Base-by-base conservation (phyloP, 1,140 invertebrate genomes). In the Parasteatoda tepidariorum region DNA sequence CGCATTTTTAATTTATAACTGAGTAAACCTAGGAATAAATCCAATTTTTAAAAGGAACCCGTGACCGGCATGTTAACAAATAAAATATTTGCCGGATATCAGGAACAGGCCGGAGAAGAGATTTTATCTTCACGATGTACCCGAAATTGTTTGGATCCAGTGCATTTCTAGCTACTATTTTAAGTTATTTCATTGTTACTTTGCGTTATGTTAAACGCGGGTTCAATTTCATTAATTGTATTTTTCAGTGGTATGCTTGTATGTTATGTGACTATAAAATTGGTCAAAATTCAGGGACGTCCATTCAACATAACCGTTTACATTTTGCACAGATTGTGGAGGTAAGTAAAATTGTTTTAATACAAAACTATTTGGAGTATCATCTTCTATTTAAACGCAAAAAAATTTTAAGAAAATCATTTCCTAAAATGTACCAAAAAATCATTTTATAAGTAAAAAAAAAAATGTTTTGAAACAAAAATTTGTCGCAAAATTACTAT, bases 161-260 rank as follows among this genome's bases (percentile, higher is more conserved):
- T n/a, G 1, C 13, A 61, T 61, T 1, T 61, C 13, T 13, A 9
- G 9, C 7, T 13, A 61, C 7, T 18, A 13, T 18, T 1, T 15
- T 24, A 71, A 15, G 5, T 54, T 28, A 48, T 28, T 4, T n/a
- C 22, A 18, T 22, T 22, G 48, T 74, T 5, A 3, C 9, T 11
- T 30, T 81, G 15, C 33, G 2, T n/a, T n/a, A n/a, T n/a, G n/a
- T n/a, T n/a, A n/a, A n/a, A n/a, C n/a, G n/a, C n/a, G n/a, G n/a
- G n/a, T n/a, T n/a, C n/a, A n/a, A n/a, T n/a, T n/a, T n/a, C n/a
- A n/a, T n/a, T n/a, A n/a, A n/a, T n/a, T n/a, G n/a, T n/a, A n/a
- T n/a, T n/a, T 81, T 68, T 31, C 13, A 81, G 78, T 0, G 78
- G 78, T 4, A 24, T 81, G 0, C 34, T 81, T 9, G 64, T 81